A percentile compares a stretch with the other conserved stretches of the same genome.
phyloP scores from a whole-genome alignment of 2,888 invertebrate species.

The Petrolisthes manimaculis region DNA sequence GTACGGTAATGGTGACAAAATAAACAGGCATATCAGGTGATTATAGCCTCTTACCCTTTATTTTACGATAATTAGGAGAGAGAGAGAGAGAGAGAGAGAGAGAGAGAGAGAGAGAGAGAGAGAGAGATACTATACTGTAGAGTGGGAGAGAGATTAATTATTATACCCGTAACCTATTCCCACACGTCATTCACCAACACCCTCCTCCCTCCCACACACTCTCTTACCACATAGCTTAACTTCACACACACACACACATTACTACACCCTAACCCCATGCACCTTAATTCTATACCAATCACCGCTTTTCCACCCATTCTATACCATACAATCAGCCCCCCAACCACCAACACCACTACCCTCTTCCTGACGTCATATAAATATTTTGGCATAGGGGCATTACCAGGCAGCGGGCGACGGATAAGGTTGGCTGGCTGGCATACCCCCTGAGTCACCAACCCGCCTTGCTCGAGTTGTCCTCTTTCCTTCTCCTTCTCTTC shows the following conservation, averaged over 20 bases:
- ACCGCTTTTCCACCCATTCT: background rate
- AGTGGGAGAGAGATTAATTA: background rate
- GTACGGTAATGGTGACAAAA: background rate
- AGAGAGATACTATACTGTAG: background rate
- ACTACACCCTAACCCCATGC: background rate
- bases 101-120: constrained; percentile 4
- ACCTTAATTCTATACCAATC: background rate
- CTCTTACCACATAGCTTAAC: background rate
- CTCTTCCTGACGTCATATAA: constrained; percentile 18
- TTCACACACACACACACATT: background rate
- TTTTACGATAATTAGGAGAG: background rate
- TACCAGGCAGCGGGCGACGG: background rate
- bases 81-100: constrained; percentile 21
- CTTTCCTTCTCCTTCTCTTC: background rate
- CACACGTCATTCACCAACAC: background rate
- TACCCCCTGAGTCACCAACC: background rate
- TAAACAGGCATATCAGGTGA: background rate
- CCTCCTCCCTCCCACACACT: background rate
- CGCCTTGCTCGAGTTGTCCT: background rate
- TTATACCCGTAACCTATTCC: background rate
- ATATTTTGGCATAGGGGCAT: constrained; percentile 24
- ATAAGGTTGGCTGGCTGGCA: background rate
- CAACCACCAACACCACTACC: background rate
- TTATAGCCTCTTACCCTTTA: background rate
- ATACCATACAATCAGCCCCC: background rate